Evolutionary conservation across 1,140 invertebrate genomes (phyloP).

Genomic region (Sycophila sp.): DNA sequence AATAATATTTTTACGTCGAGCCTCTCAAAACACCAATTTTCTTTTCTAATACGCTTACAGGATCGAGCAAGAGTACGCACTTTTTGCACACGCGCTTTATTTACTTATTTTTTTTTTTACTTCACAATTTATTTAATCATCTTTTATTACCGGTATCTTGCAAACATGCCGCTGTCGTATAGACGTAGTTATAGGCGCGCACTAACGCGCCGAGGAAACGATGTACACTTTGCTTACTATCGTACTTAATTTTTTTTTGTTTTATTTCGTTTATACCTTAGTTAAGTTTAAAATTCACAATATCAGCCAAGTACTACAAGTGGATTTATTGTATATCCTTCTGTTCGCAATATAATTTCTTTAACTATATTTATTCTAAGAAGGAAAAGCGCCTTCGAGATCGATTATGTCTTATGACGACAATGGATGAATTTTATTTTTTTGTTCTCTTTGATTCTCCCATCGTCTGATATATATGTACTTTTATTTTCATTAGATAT

Average conservation of each 20-base stretch:
- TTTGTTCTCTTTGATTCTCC: conserved; percentile 10
- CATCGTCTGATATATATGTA: conserved; percentile 25
- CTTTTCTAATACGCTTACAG: too few species aligned
- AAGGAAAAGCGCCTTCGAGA: conserved; percentile 38
- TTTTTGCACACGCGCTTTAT: neutral
- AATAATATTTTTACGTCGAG: too few species aligned
- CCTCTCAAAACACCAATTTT: too few species aligned
- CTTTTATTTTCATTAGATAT: neutral
- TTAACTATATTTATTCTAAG: conserved; percentile 28
- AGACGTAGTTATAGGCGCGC: conserved; percentile 18
- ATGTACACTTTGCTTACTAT: conserved; percentile 15
- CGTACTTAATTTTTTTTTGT: conserved; percentile 12
- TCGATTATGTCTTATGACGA: conserved; percentile 34
- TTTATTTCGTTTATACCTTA: neutral
- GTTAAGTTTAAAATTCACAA: conserved; percentile 31
- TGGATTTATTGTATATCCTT: conserved; percentile 11
- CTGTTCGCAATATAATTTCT: conserved; percentile 26
- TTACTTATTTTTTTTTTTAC: conserved; percentile 5
- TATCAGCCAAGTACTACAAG: conserved; percentile 29
- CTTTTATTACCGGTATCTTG: conserved; percentile 12
- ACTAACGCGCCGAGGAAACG: conserved; percentile 14
- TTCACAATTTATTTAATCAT: neutral
- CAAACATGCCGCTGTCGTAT: conserved; percentile 21
- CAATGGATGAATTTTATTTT: conserved; percentile 6
- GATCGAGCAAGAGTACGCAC: too few species aligned